Conservation (phyloP, 92 coral and sea anemone genomes). For the Epizoanthus stellaris region DNA sequence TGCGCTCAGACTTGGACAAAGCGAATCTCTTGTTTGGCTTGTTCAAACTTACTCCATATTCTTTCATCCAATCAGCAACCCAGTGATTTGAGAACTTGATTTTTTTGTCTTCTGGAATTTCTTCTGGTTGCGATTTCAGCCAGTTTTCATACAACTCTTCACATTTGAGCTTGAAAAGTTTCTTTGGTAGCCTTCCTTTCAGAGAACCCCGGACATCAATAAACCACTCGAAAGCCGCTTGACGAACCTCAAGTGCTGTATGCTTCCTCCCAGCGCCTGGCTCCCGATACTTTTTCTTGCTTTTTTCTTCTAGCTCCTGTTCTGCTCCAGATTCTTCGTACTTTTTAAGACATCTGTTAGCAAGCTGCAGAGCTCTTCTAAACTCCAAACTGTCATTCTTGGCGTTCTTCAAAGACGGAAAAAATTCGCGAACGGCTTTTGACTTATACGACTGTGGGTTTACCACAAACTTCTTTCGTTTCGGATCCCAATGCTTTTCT, state of each 20-base stretch:
- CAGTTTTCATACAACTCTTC: slow-evolving; percentile 52
- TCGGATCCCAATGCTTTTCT: slow-evolving; percentile 8
- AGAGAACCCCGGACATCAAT: slow-evolving; percentile 42
- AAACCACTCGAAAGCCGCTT: slow-evolving; percentile 47
- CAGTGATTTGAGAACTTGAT: slow-evolving; percentile 48
- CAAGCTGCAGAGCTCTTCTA: not conserved
- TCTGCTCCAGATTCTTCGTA: slow-evolving; percentile 2
- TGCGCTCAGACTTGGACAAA: slow-evolving; percentile 36
- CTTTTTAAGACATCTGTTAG: slow-evolving; percentile 5
- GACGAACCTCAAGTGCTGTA: slow-evolving; percentile 19
- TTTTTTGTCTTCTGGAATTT: slow-evolving; percentile 47
- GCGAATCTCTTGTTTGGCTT: slow-evolving; percentile 38
- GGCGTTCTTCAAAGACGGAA: not conserved
- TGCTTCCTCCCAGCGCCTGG: slow-evolving; percentile 37
- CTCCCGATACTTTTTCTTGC: slow-evolving; percentile 23
- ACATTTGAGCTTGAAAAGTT: slow-evolving; percentile 41
- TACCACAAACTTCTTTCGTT: not conserved
- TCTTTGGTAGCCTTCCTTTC: slow-evolving; percentile 54
- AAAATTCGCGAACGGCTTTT: slow-evolving; percentile 10
- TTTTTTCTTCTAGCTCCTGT: slow-evolving; percentile 25
- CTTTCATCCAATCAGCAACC: slow-evolving; percentile 50
- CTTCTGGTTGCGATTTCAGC: slow-evolving; percentile 42
- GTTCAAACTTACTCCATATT: slow-evolving; percentile 42
- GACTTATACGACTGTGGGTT: slow-evolving; percentile 14
- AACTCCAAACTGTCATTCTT: not conserved